Conservation (phyloP, 2,797 vertebrate genomes). For the Heliangelus exortis region DNA sequence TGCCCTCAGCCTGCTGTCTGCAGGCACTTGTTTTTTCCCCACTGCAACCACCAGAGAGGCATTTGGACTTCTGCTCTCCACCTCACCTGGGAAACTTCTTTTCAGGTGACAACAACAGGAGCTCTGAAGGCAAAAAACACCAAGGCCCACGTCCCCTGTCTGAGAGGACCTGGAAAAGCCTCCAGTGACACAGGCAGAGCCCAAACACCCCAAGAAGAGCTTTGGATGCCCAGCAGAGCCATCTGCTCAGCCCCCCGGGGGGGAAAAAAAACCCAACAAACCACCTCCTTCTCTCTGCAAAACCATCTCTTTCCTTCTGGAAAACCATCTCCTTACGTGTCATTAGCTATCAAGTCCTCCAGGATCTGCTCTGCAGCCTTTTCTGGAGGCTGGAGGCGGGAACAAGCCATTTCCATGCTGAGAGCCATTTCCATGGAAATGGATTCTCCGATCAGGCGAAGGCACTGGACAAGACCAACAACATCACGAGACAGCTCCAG, state of each 20-base stretch:
- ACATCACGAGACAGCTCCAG: conserved; percentile 86
- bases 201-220: rapidly evolving
- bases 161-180: background rate
- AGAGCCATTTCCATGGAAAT: conserved; percentile 88
- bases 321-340: conserved; percentile 81
- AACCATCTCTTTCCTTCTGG: conserved; percentile 55
- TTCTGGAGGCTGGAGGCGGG: conserved; percentile 89
- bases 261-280: conserved; percentile 3
- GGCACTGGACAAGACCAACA: conserved; percentile 90
- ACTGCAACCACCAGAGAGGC: background rate
- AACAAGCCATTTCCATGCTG: conserved; percentile 91
- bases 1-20: background rate
- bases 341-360: conserved; percentile 89
- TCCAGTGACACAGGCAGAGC: background rate
- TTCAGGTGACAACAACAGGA: background rate
- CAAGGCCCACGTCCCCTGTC: rapidly evolving
- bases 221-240: background rate
- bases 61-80: background rate
- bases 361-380: conserved; percentile 89
- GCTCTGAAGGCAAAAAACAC: background rate
- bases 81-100: background rate
- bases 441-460: conserved; percentile 88
- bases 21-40: background rate
- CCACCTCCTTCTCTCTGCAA: no score
- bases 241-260: background rate